These are phyloP conservation scores for Xenentodon cancila DNA, from an alignment of 2,797 vertebrate genomes.

Conservation along the genomic window DNA sequence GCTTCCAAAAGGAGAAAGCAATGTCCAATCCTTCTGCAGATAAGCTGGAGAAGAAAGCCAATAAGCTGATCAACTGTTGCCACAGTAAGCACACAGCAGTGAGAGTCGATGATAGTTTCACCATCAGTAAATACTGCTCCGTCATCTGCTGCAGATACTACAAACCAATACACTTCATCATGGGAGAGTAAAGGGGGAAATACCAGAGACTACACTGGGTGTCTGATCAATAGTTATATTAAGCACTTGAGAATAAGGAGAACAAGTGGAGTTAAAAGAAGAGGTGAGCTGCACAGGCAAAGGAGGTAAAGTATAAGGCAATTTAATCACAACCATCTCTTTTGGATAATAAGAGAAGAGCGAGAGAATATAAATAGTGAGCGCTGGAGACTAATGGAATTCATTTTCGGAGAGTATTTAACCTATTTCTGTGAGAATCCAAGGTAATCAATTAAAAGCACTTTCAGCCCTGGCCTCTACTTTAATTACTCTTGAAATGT, in stretches of 20 bases:
- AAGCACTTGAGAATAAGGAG: slow-evolving; percentile 24
- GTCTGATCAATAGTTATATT: slow-evolving; percentile 57
- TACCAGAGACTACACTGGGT: slow-evolving; percentile 16
- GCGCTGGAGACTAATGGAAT: slow-evolving; percentile 74
- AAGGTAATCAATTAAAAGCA: slow-evolving; percentile 78
- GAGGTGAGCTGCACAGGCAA: slow-evolving; percentile 38
- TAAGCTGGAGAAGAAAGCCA: slow-evolving; percentile 10
- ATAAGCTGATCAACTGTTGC: slow-evolving; percentile 51
- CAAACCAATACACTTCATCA: slow-evolving; percentile 40
- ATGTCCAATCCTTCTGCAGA: not conserved
- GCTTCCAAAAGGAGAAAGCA: too few relatives aligned
- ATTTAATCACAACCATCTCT: slow-evolving; percentile 75
- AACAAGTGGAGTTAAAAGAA: slow-evolving; percentile 33
- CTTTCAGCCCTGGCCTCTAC: slow-evolving; percentile 58
- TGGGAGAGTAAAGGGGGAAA: slow-evolving; percentile 3
- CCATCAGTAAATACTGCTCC: slow-evolving; percentile 19
- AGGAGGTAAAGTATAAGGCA: slow-evolving; percentile 49
- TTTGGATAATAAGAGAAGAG: slow-evolving; percentile 71
- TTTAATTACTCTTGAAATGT: slow-evolving; percentile 73
- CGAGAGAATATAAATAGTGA: slow-evolving; percentile 72
- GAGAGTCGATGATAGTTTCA: slow-evolving; percentile 20
- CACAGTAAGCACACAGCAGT: slow-evolving; percentile 32
- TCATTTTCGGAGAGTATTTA: slow-evolving; percentile 78
- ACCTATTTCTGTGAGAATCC: slow-evolving; percentile 75
- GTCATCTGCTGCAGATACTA: slow-evolving; percentile 23